phyloP scores from a whole-genome alignment of 1,140 invertebrate genomes.

The Oedothorax gibbosus region DNA sequence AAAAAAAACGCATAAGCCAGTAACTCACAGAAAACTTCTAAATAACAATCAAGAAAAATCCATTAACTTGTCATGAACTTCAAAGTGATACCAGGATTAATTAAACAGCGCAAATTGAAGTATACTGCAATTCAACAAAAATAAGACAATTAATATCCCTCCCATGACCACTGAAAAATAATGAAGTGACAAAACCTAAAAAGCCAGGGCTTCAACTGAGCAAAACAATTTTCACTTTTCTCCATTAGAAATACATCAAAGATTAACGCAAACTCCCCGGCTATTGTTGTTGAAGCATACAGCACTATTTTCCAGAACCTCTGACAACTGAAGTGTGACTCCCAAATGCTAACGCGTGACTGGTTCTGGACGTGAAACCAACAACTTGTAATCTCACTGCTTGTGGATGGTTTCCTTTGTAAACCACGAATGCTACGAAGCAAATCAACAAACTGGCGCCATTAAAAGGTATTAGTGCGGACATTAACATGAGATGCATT shows the following conservation, averaged over 20 bases:
- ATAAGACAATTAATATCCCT: constrained; percentile 11
- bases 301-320: constrained; percentile 21
- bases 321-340: constrained; percentile 55
- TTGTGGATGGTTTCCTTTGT: constrained; percentile 48
- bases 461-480: constrained; percentile 14
- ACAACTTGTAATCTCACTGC: constrained; percentile 47
- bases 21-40: no score
- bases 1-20: no score
- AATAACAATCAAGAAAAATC: no score
- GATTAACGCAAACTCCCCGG: constrained; percentile 14
- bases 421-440: constrained; percentile 45
- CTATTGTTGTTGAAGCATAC: constrained; percentile 41
- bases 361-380: constrained; percentile 30
- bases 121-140: background rate
- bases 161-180: constrained; percentile 25
- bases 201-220: constrained; percentile 17
- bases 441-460: constrained; percentile 47
- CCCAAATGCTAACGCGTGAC: constrained; percentile 26
- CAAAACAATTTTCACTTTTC: constrained; percentile 35
- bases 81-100: no score
- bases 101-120: no score
- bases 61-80: no score
- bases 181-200: constrained; percentile 4
- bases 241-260: background rate
- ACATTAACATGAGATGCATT: constrained; percentile 13